Evolutionary conservation across 1,140 invertebrate species (phyloP).

Genomic region (Cepaea nemoralis): DNA sequence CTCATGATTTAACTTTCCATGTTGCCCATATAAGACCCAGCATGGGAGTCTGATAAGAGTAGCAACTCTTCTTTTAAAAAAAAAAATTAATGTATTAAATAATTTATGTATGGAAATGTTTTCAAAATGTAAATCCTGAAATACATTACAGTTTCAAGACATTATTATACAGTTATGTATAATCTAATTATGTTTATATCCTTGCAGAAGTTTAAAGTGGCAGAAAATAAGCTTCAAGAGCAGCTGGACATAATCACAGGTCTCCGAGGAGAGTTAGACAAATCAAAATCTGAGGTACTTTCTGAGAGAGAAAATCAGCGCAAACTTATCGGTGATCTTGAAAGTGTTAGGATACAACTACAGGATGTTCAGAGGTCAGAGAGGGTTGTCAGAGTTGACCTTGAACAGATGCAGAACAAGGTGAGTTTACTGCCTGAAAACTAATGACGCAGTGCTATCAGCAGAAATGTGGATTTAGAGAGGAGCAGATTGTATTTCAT

Average conservation of each 20-base stretch:
- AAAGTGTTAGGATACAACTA: slow-evolving; percentile 59
- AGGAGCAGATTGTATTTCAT: no score
- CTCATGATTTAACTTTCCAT: no score
- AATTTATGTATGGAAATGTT: no score
- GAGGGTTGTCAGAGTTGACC: slow-evolving; percentile 67
- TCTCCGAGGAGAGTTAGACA: slow-evolving; percentile 65
- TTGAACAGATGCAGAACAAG: slow-evolving; percentile 67
- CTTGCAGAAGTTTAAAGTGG: slow-evolving; percentile 67
- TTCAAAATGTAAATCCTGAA: no score
- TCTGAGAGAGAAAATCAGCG: slow-evolving; percentile 61
- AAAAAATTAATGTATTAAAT: no score
- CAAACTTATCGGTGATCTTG: slow-evolving; percentile 62
- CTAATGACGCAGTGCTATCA: no score
- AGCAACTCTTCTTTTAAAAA: no score
- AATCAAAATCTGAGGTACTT: slow-evolving; percentile 54
- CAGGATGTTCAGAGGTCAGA: slow-evolving; percentile 69
- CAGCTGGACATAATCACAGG: slow-evolving; percentile 59
- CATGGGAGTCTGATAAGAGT: no score
- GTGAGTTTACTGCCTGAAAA: slow-evolving; percentile 49
- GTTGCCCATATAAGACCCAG: no score
- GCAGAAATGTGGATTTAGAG: no score
- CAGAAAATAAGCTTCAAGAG: slow-evolving; percentile 67
- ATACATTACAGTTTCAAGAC: no score
- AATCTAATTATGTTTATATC: background rate
- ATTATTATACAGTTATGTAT: no score